These are phyloP conservation scores for Cydia strobilella DNA, from an alignment of 1,140 invertebrate species.

Conservation along the genomic window DNA sequence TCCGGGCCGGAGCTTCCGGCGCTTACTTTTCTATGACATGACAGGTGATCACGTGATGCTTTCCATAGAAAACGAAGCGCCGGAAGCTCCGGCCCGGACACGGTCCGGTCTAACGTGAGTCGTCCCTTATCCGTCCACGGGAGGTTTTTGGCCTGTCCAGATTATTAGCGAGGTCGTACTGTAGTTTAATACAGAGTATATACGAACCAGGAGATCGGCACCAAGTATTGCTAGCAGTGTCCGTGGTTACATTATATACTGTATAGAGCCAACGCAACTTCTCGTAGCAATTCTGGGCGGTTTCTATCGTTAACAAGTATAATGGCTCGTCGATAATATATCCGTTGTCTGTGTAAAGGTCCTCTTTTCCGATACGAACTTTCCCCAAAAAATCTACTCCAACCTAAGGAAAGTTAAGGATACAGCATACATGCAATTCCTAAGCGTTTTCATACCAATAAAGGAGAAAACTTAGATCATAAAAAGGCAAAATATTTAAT, in stretches of 20 bases:
- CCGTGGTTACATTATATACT: constrained; percentile 58
- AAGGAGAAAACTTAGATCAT: too few relatives aligned
- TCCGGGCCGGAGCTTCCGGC: too few relatives aligned
- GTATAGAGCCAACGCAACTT: constrained; percentile 49
- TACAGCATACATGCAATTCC: background rate
- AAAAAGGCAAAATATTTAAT: too few relatives aligned
- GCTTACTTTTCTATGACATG: too few relatives aligned
- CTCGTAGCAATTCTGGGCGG: constrained; percentile 56
- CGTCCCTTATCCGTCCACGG: too few relatives aligned
- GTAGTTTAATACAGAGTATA: too few relatives aligned
- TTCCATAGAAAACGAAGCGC: too few relatives aligned
- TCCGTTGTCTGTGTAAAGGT: constrained; percentile 83
- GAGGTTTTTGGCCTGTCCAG: too few relatives aligned
- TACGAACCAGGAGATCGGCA: constrained; percentile 72
- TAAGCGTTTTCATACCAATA: background rate
- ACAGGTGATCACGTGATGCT: too few relatives aligned
- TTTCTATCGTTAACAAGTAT: constrained; percentile 36
- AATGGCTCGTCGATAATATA: constrained; percentile 80
- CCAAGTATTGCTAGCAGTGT: constrained; percentile 80
- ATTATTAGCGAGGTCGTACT: too few relatives aligned
- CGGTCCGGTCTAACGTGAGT: too few relatives aligned
- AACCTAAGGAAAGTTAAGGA: constrained; percentile 71
- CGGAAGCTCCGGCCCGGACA: too few relatives aligned
- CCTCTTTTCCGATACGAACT: constrained; percentile 82
- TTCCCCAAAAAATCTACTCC: constrained; percentile 82